Evolutionary conservation across 1,140 invertebrate species (phyloP), one percentile per base, ranked within the genome.

Genomic region (Acyrthosiphon pisum): DNA sequence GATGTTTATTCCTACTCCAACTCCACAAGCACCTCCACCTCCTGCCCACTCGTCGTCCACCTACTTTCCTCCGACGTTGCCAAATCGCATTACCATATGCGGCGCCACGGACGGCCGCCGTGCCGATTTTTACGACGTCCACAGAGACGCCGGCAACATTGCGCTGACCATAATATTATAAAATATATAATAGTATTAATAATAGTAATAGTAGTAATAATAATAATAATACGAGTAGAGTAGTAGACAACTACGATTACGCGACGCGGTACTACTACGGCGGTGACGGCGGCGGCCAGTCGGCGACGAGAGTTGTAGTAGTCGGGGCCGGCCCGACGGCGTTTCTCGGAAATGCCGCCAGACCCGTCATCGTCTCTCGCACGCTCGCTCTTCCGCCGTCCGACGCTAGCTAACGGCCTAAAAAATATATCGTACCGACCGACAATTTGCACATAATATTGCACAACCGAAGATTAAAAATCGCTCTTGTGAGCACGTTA

Each of bases 111-210:
- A 83, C 81, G 81, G 81, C 91, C 81, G 90, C 30, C 90, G 76
- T 48, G 35, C 48, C 56, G 91, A 93, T 60, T 93, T 93, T 93
- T 93, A 93, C 68, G 81, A 93, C 91, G 91, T 35, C 90, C 60
- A 23, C 44, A n/a, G 68, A 68, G 44, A 68, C 87, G 68, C 0
- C 41, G 68, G 90, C 90, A 81, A 68, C 89, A 22, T 11, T 22
- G 86, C n/a, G 86, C 60, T n/a, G 60, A 76, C 60, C 60, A 76
- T n/a, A 68, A 60, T 60, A 60, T 60, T 60, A 60, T n/a, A 68
- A 68, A 41, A 41, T 41, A 68, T 68, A 68, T 68, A 56, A 56
- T 56, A 56, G 8, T 56, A 56, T 8, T 56, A 56, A 1, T 56
- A 53, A 6, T 53, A 53, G 6, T 53, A 56, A 26, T 56, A 56